Base-by-base conservation (phyloP, 2,797 vertebrate genomes). In the Galagoides demidoff region DNA sequence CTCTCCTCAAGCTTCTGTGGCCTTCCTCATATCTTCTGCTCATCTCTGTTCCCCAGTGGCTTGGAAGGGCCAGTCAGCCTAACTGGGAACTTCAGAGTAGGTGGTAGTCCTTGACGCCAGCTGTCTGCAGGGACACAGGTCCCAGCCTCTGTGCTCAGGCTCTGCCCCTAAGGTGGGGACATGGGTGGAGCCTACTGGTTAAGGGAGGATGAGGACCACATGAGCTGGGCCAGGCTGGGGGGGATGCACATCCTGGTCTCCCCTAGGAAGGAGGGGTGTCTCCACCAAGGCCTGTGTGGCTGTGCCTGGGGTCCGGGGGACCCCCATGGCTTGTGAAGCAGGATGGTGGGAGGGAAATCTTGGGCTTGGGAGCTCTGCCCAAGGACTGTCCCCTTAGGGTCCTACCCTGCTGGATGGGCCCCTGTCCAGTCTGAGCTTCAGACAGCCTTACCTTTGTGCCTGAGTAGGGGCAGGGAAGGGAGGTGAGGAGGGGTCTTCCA, bases 381-480 rank as follows among this genome's bases (percentile, higher is more conserved):
- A 22, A 70, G 43, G n/a, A 57, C 20, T 7, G 1, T 19, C 10
- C 43, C 13, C 37, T 37, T 34, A 4, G 17, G 20, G 16, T 61
- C 23, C 64, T 39, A 10, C 23, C 52, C 63, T 52, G 17, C 49
- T 11, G 1, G 13, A 29, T 52, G 34, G 29, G 27, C n/a, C 66
- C 34, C 10, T 52, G 0, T 16, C 7, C 34, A 4, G 4, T 8
- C 14, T 71, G 57, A 37, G 39, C 7, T 78, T 29, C 70, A 59
- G 57, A 5, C 16, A 64, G 57, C 52, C 68, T 22, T 63, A 43
- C 73, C 59, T 52, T 1, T 0, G 57, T 39, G 37, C 17, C 6
- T 9, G 2, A 16, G 0, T 1, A 6, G 13, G 14, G 10, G 7
- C 1, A 3, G 37, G n/a, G 39, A 61, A 27, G 11, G n/a, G 20